Percentiles rank a stretch among this genome's conserved stretches.
Conservation (phyloP, 2,888 invertebrate genomes). For the Coelinius sp. region DNA sequence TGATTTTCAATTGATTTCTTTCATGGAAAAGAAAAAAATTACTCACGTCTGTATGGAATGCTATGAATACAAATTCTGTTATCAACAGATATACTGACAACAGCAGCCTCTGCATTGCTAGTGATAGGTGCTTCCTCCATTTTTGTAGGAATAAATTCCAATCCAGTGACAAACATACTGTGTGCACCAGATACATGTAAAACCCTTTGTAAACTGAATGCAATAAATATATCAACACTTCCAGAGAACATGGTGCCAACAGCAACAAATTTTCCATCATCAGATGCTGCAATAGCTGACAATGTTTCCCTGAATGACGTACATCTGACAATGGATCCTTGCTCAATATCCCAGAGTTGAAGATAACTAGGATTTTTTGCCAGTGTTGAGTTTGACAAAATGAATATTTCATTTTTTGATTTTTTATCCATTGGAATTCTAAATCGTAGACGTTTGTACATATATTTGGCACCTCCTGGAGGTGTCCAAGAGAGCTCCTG, state of each 20-base stretch:
- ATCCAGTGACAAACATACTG: constrained; percentile 96
- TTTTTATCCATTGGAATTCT: constrained; percentile 75
- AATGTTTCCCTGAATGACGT: constrained; percentile 82
- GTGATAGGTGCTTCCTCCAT: constrained; percentile 81
- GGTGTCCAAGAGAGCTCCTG: constrained; percentile 83
- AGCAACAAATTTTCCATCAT: constrained; percentile 93
- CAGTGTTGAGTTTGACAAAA: constrained; percentile 85
- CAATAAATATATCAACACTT: constrained; percentile 89
- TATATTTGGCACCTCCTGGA: constrained; percentile 83
- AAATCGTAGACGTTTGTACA: constrained; percentile 86
- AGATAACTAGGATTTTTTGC: constrained; percentile 82
- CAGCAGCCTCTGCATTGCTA: constrained; percentile 85
- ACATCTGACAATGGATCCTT: constrained; percentile 74
- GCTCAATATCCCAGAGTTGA: constrained; percentile 84
- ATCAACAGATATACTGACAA: constrained; percentile 96
- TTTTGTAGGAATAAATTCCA: constrained; percentile 88
- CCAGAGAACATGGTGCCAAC: constrained; percentile 96
- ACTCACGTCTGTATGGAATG: constrained; percentile 85
- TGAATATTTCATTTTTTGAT: constrained; percentile 79
- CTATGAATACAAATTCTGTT: constrained; percentile 93
- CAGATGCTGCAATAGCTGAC: constrained; percentile 88
- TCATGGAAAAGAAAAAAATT: not conserved
- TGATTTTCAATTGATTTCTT: not conserved
- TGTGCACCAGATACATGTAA: constrained; percentile 89
- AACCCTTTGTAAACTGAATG: constrained; percentile 92